phyloP scores from a whole-genome alignment of 2,113 vertebrate species.

The Mustelus asterias region DNA sequence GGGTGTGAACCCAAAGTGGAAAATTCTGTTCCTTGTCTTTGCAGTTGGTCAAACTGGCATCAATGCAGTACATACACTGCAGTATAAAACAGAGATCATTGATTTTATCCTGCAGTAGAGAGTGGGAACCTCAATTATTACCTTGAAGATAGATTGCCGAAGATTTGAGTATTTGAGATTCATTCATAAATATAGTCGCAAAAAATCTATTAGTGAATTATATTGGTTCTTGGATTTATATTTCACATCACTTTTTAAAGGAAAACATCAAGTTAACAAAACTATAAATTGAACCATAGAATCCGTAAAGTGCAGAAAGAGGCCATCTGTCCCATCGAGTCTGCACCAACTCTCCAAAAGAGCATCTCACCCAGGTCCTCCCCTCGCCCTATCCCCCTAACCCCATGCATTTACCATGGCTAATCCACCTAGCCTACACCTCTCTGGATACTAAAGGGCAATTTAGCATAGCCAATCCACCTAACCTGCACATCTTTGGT shows the following conservation, averaged over 20 bases:
- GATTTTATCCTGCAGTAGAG: not conserved
- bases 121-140: not conserved
- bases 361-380: too few species aligned
- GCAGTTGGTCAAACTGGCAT: not conserved
- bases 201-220: not conserved
- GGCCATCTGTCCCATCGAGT: too few species aligned
- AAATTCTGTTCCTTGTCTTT: not conserved
- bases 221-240: not conserved
- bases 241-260: not conserved
- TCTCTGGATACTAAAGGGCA: too few species aligned
- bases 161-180: not conserved
- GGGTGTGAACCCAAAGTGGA: not conserved
- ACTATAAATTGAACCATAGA: not conserved
- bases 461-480: too few species aligned
- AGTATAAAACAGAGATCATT: not conserved
- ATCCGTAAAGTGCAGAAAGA: too few species aligned
- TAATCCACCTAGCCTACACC: too few species aligned
- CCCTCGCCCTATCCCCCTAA: too few species aligned
- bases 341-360: too few species aligned
- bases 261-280: not conserved
- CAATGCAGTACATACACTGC: too few species aligned
- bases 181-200: not conserved
- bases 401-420: too few species aligned
- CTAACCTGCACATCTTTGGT: too few species aligned
- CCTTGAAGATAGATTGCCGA: not conserved